Conservation (phyloP, 2,888 invertebrate species). For the Hipparchia semele region DNA sequence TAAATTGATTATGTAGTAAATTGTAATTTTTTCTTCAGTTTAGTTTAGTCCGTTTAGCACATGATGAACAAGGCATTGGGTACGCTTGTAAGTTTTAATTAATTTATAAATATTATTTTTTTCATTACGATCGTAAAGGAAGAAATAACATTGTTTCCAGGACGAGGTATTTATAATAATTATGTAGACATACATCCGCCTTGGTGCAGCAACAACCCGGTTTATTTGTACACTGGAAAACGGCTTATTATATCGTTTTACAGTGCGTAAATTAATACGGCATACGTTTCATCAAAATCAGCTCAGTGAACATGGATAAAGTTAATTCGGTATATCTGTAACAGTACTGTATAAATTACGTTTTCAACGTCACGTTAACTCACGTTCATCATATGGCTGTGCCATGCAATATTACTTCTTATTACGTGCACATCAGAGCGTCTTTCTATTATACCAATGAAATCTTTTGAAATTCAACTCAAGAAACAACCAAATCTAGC, state of each 20-base stretch:
- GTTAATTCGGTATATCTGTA: not conserved
- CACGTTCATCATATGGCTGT: not conserved
- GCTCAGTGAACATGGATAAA: not conserved
- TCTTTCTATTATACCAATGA: not conserved
- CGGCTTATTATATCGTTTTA: not conserved
- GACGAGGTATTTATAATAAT: conserved; percentile 56
- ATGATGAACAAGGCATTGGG: not conserved
- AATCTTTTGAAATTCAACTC: conserved; percentile 35
- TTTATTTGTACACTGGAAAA: conserved; percentile 1
- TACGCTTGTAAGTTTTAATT: not conserved
- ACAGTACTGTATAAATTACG: not conserved
- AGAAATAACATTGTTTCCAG: conserved; percentile 52
- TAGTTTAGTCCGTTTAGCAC: not conserved
- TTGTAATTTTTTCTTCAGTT: not conserved
- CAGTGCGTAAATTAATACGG: not conserved
- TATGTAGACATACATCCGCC: conserved; percentile 60
- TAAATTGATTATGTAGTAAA: not conserved
- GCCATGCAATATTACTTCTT: not conserved
- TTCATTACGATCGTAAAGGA: conserved; percentile 27
- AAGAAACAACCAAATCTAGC: too few species aligned
- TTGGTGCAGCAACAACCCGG: conserved; percentile 23
- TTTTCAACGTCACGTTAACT: conserved; percentile 3
- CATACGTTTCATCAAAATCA: not conserved
- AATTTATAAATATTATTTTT: not conserved
- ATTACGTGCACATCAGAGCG: not conserved